A percentile compares a stretch with the other conserved stretches of the same genome.
Evolutionary conservation across 2,797 vertebrate genomes (phyloP).

Genomic region (Platalea minor): DNA sequence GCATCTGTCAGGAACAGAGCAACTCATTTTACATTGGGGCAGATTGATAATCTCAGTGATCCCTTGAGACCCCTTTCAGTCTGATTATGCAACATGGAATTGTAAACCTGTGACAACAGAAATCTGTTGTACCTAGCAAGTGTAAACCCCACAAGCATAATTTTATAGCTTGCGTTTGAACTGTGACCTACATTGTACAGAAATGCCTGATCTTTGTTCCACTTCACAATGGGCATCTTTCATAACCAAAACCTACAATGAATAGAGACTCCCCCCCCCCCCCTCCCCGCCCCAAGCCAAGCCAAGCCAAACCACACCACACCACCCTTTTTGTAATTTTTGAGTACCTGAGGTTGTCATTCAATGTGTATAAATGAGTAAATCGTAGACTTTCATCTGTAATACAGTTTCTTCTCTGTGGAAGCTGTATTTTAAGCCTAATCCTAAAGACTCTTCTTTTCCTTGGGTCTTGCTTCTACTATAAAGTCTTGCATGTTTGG

Average conservation of each 20-base stretch:
- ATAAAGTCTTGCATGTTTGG: neutral
- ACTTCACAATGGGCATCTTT: neutral
- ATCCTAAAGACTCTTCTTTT: neutral
- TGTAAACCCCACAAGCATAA: neutral
- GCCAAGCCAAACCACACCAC: neutral
- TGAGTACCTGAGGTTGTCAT: accelerated
- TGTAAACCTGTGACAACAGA: neutral
- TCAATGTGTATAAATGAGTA: neutral
- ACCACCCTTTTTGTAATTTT: neutral
- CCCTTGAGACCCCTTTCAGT: neutral
- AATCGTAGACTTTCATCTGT: neutral
- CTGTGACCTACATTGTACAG: neutral
- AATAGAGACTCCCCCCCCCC: neutral
- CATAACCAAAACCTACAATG: neutral
- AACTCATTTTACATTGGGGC: neutral
- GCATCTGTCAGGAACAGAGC: neutral
- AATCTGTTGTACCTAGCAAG: neutral
- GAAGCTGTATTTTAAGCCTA: neutral
- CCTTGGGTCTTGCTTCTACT: neutral
- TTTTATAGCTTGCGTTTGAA: neutral
- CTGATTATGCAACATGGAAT: neutral
- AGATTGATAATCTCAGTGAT: neutral
- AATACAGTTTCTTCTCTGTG: neutral
- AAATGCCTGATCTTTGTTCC: neutral
- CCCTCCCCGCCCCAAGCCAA: no score